These are phyloP conservation scores for human (Homo sapiens) DNA, from an alignment of 2,113 vertebrate genomes.

Conservation along the genomic window DNA sequence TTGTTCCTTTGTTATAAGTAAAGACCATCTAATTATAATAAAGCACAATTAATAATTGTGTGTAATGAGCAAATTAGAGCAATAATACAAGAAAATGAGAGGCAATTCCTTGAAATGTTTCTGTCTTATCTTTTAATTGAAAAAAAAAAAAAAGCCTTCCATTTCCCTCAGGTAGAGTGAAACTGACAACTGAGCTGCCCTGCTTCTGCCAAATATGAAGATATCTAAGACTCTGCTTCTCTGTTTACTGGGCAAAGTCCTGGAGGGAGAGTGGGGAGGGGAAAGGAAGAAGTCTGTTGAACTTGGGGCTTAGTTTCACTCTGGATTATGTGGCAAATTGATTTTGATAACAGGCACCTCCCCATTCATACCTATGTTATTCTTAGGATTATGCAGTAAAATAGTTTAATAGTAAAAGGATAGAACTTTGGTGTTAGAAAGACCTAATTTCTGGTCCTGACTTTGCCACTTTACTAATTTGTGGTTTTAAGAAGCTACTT, in stretches of 20 bases:
- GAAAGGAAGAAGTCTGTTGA: neutral
- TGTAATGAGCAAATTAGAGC: constrained; percentile 84
- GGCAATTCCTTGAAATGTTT: constrained; percentile 78
- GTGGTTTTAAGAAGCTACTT: neutral
- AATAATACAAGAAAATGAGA: constrained; percentile 79
- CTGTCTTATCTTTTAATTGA: constrained; percentile 85
- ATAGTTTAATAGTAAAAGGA: constrained; percentile 20
- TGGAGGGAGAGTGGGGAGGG: neutral
- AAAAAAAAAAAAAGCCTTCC: constrained; percentile 28
- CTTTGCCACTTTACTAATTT: neutral
- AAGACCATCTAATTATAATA: constrained; percentile 82
- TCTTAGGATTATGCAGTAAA: constrained; percentile 4
- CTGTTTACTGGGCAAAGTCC: neutral
- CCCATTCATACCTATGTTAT: neutral
- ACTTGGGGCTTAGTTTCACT: constrained; percentile 23
- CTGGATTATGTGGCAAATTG: constrained; percentile 14
- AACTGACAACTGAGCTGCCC: constrained; percentile 49
- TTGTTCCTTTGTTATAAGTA: constrained; percentile 80
- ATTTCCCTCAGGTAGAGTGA: constrained; percentile 58
- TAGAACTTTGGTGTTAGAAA: neutral
- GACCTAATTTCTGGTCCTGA: neutral
- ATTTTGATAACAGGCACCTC: neutral
- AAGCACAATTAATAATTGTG: constrained; percentile 83
- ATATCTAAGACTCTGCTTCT: neutral
- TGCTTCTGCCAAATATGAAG: constrained; percentile 38